Conservation (phyloP, 2,888 invertebrate genomes). For the Oxycera nigricornis region DNA sequence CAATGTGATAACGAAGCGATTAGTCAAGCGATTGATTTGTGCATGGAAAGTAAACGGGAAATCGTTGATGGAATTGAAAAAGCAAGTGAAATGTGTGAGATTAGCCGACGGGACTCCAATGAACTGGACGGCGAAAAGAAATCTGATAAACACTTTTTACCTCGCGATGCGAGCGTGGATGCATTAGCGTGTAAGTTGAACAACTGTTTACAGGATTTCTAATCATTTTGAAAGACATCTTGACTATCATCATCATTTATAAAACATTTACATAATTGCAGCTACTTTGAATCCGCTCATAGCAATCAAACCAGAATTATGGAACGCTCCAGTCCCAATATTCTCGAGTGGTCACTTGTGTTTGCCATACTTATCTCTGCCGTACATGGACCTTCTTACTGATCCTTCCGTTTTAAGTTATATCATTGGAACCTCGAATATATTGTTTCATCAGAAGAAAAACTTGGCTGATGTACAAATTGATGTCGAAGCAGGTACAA, state of each 20-base stretch:
- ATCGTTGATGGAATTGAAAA: conserved; percentile 44
- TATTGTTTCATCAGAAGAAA: conserved; percentile 94
- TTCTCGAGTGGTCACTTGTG: conserved; percentile 93
- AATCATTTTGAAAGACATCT: not conserved
- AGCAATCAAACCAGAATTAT: conserved; percentile 64
- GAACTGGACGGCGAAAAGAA: conserved; percentile 52
- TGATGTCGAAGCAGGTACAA: conserved; percentile 84
- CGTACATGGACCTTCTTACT: conserved; percentile 89
- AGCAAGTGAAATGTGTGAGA: conserved; percentile 53
- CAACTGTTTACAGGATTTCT: not conserved
- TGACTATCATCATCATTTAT: too few species aligned
- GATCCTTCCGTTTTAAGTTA: conserved; percentile 87
- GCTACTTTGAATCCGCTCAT: conserved; percentile 57
- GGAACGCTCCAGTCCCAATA: conserved; percentile 86
- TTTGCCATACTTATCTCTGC: conserved; percentile 93
- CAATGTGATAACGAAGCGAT: conserved; percentile 43
- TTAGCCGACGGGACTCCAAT: conserved; percentile 57
- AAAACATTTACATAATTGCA: conserved; percentile 46
- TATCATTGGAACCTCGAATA: conserved; percentile 96
- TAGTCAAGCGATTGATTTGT: conserved; percentile 31
- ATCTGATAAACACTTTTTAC: conserved; percentile 64
- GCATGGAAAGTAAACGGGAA: conserved; percentile 50
- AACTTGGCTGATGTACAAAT: conserved; percentile 92
- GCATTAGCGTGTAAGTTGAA: conserved; percentile 65
- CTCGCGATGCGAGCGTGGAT: conserved; percentile 75